Evolutionary conservation across 2,888 invertebrate species (phyloP), one percentile per base, ranked within the genome.

Genomic region (Diabrotica balteata): DNA sequence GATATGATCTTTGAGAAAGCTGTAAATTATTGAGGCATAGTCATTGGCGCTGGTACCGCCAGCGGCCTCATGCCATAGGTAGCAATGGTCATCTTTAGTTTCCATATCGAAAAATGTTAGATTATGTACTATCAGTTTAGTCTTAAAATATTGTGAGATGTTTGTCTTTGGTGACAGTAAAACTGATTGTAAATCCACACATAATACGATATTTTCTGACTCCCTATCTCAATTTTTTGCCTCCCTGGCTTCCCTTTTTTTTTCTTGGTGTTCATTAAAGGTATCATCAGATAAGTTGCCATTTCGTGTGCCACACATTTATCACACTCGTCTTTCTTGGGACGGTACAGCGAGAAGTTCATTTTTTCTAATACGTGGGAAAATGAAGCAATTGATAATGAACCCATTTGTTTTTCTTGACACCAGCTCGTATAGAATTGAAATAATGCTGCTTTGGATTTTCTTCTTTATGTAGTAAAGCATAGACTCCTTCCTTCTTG

Each of bases 281-380:
- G 9, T 53, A 11, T 55, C 49, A 55, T 65, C 63, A 43, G 45
- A 8, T 50, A 64, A 22, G 67, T 71, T 71, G 9, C 62, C 55
- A 67, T 61, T 67, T 65, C 63, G 61, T 65, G 64, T 46, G 60
- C 59, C 9, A 69, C 67, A 53, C 71, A 72, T 17, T 45, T 61
- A 43, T 69, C 70, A 66, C 71, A 70, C 46, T 66, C 47, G 47
- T 67, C 69, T 62, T 70, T 73, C 47, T 70, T 68, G 46, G 71
- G 71, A n/a, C 42, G 46, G 59, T 65, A 71, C 22, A 72, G 51
- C 10, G 60, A 52, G n/a, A 72, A 10, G 51, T 73, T 73, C 32
- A 5, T 32, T 32, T 32, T 4, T 32, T 32, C 5, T 2, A 32
- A 32, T 4, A 2, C 32, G 32, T 32, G 32, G 32, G 32, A 32